Evolutionary conservation across 2,888 invertebrate species (phyloP).

Genomic region (Morpho achilles): DNA sequence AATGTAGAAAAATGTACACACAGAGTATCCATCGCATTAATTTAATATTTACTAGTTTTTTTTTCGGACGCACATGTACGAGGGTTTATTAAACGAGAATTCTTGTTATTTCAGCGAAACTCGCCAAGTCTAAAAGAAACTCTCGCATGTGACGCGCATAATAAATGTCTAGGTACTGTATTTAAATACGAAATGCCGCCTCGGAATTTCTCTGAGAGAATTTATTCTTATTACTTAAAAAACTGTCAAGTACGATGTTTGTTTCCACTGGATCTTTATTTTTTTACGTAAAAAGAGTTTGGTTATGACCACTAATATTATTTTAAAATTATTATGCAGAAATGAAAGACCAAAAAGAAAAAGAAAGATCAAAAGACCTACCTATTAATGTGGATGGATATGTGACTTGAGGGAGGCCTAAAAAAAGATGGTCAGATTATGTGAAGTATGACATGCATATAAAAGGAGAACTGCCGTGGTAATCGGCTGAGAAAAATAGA

Average conservation of each 20-base stretch:
- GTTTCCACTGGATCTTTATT: constrained; percentile 5
- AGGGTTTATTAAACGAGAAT: constrained; percentile 15
- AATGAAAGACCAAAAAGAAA: no score
- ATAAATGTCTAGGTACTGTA: constrained; percentile 19
- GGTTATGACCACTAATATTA: no score
- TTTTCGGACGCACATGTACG: constrained; percentile 14
- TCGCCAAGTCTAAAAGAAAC: constrained; percentile 14
- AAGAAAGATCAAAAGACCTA: no score
- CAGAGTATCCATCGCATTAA: constrained; percentile 1
- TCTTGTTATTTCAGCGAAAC: constrained; percentile 10
- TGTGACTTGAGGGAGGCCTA: no score
- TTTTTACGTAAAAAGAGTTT: background rate
- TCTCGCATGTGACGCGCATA: constrained; percentile 20
- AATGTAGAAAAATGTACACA: background rate
- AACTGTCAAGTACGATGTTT: constrained; percentile 9
- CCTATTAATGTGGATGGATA: no score
- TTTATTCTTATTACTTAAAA: constrained; percentile 14
- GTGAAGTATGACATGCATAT: no score
- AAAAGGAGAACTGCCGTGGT: no score
- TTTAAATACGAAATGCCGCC: constrained; percentile 21
- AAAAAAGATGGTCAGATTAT: no score
- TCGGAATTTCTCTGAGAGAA: constrained; percentile 17
- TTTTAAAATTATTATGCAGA: no score
- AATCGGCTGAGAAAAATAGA: no score
- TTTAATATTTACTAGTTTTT: constrained; percentile 17